Evolutionary conservation across 2,113 vertebrate species (phyloP).

Genomic region (Sapajus apella): DNA sequence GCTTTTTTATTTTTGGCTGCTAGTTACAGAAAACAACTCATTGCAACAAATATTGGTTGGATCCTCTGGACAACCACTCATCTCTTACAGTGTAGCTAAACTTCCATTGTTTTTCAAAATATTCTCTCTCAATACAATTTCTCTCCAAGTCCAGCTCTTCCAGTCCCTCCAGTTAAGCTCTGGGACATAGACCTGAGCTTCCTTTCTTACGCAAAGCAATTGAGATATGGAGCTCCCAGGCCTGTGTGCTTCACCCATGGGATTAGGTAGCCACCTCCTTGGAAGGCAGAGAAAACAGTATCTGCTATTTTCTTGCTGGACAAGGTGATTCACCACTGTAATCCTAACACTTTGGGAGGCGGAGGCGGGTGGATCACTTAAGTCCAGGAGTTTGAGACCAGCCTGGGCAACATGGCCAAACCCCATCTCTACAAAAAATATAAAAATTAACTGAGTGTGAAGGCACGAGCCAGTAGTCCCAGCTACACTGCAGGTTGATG

Average conservation of each 20-base stretch:
- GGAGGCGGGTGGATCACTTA: too few species aligned
- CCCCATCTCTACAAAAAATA: too few species aligned
- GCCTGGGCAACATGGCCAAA: too few species aligned
- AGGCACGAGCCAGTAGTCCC: too few species aligned
- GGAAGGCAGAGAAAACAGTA: neutral
- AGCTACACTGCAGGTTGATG: too few species aligned
- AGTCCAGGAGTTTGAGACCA: too few species aligned
- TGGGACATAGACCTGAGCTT: neutral
- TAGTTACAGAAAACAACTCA: neutral
- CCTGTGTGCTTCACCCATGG: neutral
- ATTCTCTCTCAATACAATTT: neutral
- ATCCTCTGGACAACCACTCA: neutral
- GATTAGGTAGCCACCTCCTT: neutral
- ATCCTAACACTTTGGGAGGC: too few species aligned
- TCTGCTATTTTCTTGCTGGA: neutral
- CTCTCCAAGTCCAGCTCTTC: neutral
- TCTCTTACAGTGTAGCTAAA: neutral
- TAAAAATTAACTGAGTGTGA: too few species aligned
- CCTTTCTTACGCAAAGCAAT: neutral
- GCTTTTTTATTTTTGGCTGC: neutral
- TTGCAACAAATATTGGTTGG: neutral
- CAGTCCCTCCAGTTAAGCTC: neutral
- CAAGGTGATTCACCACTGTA: too few species aligned
- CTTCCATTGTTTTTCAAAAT: neutral
- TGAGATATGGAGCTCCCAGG: neutral